phyloP scores from a whole-genome alignment of 2,797 vertebrate species.

The Rhynchotus rufescens region DNA sequence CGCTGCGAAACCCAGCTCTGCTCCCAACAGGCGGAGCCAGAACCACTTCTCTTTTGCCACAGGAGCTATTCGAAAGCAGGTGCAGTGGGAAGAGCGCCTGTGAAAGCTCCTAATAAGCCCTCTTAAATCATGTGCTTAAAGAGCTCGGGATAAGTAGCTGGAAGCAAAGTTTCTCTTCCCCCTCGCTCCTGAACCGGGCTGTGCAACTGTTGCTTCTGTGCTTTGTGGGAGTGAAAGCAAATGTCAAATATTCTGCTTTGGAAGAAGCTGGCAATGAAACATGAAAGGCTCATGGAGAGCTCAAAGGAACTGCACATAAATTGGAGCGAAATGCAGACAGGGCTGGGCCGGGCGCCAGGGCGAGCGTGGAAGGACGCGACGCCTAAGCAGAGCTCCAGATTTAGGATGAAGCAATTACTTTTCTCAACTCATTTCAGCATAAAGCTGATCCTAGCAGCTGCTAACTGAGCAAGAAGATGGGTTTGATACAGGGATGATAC shows the following conservation, averaged over 20 bases:
- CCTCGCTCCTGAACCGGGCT: conserved; percentile 1
- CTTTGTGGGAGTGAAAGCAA: conserved; percentile 70
- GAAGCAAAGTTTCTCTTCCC: conserved; percentile 50
- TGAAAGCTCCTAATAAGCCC: not conserved
- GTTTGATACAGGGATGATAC: not conserved
- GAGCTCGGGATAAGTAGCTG: not conserved
- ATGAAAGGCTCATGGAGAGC: conserved; percentile 55
- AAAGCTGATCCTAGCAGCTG: conserved; percentile 16
- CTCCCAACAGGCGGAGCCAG: not conserved
- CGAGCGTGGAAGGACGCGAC: not conserved
- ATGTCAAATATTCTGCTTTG: conserved; percentile 63
- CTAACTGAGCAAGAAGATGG: not conserved
- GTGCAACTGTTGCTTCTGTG: conserved; percentile 64
- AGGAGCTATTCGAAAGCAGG: not conserved
- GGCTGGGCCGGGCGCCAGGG: conserved; percentile 56
- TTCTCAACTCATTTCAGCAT: not conserved
- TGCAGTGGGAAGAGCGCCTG: not conserved
- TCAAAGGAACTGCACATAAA: conserved; percentile 6
- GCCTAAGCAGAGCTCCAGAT: not conserved
- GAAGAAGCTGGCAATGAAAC: conserved; percentile 47
- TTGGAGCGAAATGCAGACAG: conserved; percentile 23
- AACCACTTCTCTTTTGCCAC: not conserved
- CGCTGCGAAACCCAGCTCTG: not conserved
- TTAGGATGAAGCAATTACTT: not conserved
- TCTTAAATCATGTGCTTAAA: not conserved